phyloP scores from a whole-genome alignment of 2,888 invertebrate species.

The Lampropteryx suffumata region DNA sequence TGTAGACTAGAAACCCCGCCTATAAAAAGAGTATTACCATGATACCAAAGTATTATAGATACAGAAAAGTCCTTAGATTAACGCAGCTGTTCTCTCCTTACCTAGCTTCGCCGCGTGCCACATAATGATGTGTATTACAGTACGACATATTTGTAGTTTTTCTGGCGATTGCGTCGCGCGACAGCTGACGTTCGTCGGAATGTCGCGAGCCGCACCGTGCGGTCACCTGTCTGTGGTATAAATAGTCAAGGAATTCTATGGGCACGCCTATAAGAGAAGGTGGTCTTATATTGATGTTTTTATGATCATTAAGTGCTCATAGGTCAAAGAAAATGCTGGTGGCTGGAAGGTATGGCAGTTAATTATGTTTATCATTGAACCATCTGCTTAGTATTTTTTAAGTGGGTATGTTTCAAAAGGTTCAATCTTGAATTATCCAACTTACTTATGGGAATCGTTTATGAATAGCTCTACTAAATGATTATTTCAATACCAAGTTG shows the following conservation, averaged over 20 bases:
- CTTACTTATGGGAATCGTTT: too few relatives aligned
- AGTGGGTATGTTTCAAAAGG: background rate
- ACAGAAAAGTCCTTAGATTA: background rate
- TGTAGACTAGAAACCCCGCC: too few relatives aligned
- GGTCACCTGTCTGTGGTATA: constrained; percentile 43
- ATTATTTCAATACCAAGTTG: background rate
- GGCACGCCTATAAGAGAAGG: constrained; percentile 18
- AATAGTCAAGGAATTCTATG: constrained; percentile 27
- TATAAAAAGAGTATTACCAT: too few relatives aligned
- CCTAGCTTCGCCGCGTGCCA: constrained; percentile 37
- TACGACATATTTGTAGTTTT: constrained; percentile 46
- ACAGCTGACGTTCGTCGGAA: constrained; percentile 41
- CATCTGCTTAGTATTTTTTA: constrained; percentile 6
- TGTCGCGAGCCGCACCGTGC: constrained; percentile 20
- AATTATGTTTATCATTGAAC: background rate
- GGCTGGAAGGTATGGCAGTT: constrained; percentile 3
- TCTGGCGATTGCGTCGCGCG: constrained; percentile 46
- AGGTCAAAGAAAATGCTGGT: constrained; percentile 10
- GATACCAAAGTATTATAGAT: too few relatives aligned
- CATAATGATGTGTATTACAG: constrained; percentile 45
- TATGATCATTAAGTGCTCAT: constrained; percentile 13
- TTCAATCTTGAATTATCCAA: too few relatives aligned
- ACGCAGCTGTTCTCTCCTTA: background rate
- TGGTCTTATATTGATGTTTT: constrained; percentile 17
- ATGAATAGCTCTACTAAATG: background rate